phyloP scores from a whole-genome alignment of 2,888 invertebrate genomes.

The Trisateles emortualis region DNA sequence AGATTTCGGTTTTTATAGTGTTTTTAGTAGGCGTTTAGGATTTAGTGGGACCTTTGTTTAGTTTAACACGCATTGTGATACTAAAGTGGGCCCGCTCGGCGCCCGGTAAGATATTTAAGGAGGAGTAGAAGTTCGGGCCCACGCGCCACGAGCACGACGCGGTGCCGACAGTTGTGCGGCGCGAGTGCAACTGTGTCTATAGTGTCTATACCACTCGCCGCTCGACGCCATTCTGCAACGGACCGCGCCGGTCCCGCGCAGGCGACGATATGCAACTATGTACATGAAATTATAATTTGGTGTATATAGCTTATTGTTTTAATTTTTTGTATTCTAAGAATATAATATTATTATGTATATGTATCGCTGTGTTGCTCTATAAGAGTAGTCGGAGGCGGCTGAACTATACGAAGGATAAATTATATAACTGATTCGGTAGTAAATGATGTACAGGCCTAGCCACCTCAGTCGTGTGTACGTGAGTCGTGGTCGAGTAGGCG shows the following conservation, averaged over 20 bases:
- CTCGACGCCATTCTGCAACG: conserved; percentile 6
- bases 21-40: conserved; percentile 70
- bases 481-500: conserved; percentile 8
- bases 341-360: conserved; percentile 64
- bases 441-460: conserved; percentile 71
- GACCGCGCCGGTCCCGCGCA: conserved; percentile 6
- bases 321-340: conserved; percentile 78
- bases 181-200: background rate
- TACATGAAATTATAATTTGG: conserved; percentile 81
- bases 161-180: conserved; percentile 6
- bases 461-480: conserved; percentile 36
- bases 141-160: conserved; percentile 5
- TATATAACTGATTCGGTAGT: conserved; percentile 52
- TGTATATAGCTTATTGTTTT: conserved; percentile 80
- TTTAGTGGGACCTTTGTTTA: conserved; percentile 76
- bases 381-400: conserved; percentile 64
- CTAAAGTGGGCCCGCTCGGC: conserved; percentile 75
- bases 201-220: background rate
- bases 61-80: conserved; percentile 82
- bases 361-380: conserved; percentile 66
- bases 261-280: conserved; percentile 43
- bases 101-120: conserved; percentile 76
- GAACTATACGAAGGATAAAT: conserved; percentile 50
- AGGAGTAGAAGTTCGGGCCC: conserved; percentile 44
- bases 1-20: conserved; percentile 72